Base-by-base conservation (phyloP, 2,113 vertebrate genomes). In the Poeciliopsis occidentalis region DNA sequence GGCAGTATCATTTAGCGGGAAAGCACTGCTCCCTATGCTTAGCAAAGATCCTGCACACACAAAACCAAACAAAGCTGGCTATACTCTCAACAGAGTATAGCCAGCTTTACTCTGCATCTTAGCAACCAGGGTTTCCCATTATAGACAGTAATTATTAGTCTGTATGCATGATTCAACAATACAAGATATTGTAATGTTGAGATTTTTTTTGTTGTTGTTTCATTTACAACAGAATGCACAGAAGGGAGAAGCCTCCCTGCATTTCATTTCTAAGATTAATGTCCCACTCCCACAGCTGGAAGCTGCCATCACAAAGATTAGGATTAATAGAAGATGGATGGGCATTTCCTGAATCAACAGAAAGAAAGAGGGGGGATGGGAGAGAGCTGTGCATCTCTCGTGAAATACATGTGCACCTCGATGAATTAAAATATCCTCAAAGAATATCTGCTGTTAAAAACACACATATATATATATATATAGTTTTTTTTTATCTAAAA, bases 251-350 rank as follows among this genome's bases (percentile, higher is more conserved):
- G 31, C 84, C 73, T 79, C 37, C 31, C 44, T 11, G 8, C 47
- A 51, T 76, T 87, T 82, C 67, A 85, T 86, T 85, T 91, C 78
- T 70, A 84, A 81, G 81, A 82, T 54, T 88, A 84, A 88, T 80
- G 78, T 88, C 75, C 82, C 86, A 79, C 85, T 88, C 86, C 82
- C 72, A 75, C 60, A 32, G 71, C 81, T 86, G 85, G 86, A 84
- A 88, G 86, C 87, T 72, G 75, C 76, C 75, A 74, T 84, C 84
- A 87, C 73, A 88, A 85, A 87, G 89, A 92, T 92, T 87, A 91
- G 86, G 85, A 92, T 93, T 91, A 91, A 88, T 69, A 80, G 61
- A 64, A 79, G 79, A 72, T 81, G 71, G 78, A 84, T 44, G 67
- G 79, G 82, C 79, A 69, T 89, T 90, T 81, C 26, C 82, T 80